Conservation (phyloP, 2,113 vertebrate species). For the Brachyistius frenatus region DNA sequence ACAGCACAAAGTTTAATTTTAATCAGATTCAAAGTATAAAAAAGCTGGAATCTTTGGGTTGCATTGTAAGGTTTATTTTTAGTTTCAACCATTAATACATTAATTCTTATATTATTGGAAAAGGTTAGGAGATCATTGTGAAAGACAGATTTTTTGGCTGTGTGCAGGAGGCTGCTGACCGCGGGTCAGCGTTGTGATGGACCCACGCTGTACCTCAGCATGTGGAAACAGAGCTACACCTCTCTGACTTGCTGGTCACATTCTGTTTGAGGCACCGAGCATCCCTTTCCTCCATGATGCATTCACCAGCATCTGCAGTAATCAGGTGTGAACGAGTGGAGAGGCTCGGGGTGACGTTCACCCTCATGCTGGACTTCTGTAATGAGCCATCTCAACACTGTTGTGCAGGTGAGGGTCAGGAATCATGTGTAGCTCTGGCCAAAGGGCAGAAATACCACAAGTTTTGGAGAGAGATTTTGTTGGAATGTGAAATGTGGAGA, state of each 20-base stretch:
- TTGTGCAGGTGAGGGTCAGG: constrained; percentile 21
- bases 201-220: neutral
- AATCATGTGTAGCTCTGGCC: constrained; percentile 19
- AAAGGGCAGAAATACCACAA: constrained; percentile 31
- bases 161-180: neutral
- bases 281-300: neutral
- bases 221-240: constrained; percentile 8
- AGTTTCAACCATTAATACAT: too few relatives aligned
- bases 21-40: too few relatives aligned
- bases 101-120: too few relatives aligned
- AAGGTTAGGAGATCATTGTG: too few relatives aligned
- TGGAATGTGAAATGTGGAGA: constrained; percentile 16
- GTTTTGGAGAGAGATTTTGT: constrained; percentile 3
- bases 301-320: constrained; percentile 20
- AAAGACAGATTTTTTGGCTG: neutral
- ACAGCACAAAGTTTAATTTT: too few relatives aligned
- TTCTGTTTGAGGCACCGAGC: constrained; percentile 14
- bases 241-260: constrained; percentile 24
- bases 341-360: constrained; percentile 25
- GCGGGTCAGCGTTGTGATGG: neutral
- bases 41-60: too few relatives aligned
- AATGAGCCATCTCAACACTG: constrained; percentile 37
- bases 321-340: constrained; percentile 16
- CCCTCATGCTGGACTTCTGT: constrained; percentile 21
- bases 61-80: too few relatives aligned